Evolutionary conservation across 2,113 vertebrate genomes (phyloP).

Genomic region (Ctenodactylus gundi): DNA sequence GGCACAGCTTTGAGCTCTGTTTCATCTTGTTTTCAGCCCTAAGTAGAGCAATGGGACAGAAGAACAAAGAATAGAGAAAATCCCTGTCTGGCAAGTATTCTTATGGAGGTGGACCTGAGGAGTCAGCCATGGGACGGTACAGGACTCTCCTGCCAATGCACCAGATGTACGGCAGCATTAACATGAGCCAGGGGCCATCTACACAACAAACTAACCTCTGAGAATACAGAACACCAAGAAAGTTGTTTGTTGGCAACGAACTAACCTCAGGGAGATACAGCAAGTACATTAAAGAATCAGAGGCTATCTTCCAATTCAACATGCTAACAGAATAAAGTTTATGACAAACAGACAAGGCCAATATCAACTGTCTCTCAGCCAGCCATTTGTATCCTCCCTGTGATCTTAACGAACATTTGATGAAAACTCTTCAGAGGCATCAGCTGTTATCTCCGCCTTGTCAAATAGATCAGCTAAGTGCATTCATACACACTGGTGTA

Average conservation of each 20-base stretch:
- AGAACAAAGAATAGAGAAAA: background rate
- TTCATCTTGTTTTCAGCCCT: background rate
- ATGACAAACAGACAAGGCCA: background rate
- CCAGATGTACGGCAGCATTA: background rate
- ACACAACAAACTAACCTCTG: background rate
- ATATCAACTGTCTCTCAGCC: background rate
- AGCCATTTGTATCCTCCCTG: background rate
- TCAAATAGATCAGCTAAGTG: background rate
- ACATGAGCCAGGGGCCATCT: background rate
- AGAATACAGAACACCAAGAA: background rate
- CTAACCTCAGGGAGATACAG: background rate
- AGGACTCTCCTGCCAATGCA: background rate
- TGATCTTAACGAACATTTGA: background rate
- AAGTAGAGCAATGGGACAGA: background rate
- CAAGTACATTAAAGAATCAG: background rate
- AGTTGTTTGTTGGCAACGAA: background rate
- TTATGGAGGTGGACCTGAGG: background rate
- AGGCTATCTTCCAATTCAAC: background rate
- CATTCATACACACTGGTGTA: rapidly evolving
- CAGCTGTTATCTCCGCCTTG: background rate
- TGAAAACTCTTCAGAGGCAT: background rate
- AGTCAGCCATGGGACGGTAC: rapidly evolving
- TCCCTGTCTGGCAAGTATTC: background rate
- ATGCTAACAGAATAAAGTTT: background rate
- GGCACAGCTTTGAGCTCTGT: background rate